These are phyloP conservation scores for Eonycteris spelaea DNA, from an alignment of 2,113 vertebrate genomes.

Conservation along the genomic window DNA sequence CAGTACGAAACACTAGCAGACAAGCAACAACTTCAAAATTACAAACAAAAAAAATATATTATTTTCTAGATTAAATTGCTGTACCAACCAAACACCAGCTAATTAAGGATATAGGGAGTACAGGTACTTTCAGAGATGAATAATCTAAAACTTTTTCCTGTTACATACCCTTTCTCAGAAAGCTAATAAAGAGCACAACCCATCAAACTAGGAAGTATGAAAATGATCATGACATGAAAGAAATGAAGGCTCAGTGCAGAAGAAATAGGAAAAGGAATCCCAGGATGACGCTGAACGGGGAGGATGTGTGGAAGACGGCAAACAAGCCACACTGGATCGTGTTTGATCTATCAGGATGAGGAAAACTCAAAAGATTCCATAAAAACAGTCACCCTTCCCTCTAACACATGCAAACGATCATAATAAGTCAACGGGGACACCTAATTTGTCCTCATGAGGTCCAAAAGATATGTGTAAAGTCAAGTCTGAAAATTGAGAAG, in stretches of 20 bases:
- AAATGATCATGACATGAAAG: neutral
- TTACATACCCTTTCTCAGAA: neutral
- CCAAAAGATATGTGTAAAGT: neutral
- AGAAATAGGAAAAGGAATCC: neutral
- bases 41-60: neutral
- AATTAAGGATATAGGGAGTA: neutral
- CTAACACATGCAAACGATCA: neutral
- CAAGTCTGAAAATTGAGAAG: neutral
- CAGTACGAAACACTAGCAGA: neutral
- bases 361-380: neutral
- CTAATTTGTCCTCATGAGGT: neutral
- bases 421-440: neutral
- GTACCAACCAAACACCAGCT: neutral
- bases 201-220: neutral
- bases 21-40: neutral
- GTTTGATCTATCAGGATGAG: neutral
- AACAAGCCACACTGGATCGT: neutral
- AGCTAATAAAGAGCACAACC: neutral
- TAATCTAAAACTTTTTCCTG: neutral
- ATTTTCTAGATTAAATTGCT: neutral
- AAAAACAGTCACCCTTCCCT: neutral
- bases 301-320: neutral
- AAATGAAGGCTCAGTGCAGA: neutral
- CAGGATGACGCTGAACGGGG: neutral
- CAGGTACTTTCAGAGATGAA: neutral